Conservation (phyloP, 2,113 vertebrate species). For the Rhombomys opimus region DNA sequence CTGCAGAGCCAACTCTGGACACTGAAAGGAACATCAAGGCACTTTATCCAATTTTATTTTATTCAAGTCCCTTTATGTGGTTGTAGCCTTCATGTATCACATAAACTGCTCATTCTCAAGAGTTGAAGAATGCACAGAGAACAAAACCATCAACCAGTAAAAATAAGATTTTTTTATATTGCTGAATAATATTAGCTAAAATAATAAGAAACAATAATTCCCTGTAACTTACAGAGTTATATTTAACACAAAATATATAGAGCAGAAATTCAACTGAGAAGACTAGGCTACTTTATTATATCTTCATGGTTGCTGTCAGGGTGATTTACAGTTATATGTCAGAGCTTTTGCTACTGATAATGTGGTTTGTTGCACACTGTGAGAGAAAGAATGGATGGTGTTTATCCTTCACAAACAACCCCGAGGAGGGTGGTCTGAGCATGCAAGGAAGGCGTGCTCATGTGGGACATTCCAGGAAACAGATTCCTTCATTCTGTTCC, state of each 20-base stretch:
- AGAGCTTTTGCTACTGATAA: not conserved
- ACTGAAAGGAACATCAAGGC: not conserved
- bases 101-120: not conserved
- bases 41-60: not conserved
- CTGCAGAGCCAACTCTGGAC: not conserved
- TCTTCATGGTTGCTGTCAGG: not conserved
- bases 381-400: not conserved
- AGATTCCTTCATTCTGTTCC: not conserved
- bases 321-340: not conserved
- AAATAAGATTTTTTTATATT: not conserved
- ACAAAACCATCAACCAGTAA: not conserved
- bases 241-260: slow-evolving; percentile 32
- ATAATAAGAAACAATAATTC: not conserved
- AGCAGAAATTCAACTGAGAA: slow-evolving; percentile 17
- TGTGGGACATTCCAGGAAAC: not conserved
- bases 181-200: slow-evolving; percentile 31
- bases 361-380: not conserved
- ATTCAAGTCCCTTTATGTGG: not conserved
- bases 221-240: not conserved
- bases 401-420: not conserved
- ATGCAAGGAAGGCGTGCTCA: not conserved
- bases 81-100: not conserved
- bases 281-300: not conserved
- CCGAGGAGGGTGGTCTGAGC: not conserved
- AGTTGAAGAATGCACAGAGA: not conserved